These are phyloP conservation scores for Andrena praecox DNA, from an alignment of 2,888 invertebrate genomes.

Conservation along the genomic window DNA sequence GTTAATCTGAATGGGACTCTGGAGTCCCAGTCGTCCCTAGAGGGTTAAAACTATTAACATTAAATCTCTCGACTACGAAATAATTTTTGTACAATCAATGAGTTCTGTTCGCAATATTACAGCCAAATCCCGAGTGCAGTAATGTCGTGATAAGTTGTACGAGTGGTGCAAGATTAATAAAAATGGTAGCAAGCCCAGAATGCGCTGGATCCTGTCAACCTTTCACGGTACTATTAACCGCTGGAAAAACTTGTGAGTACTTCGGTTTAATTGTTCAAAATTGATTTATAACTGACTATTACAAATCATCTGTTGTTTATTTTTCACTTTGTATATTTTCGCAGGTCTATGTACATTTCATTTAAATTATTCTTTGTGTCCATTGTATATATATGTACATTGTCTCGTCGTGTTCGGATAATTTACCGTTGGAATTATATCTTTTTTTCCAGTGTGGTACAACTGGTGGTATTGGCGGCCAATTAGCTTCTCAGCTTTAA, in stretches of 20 bases:
- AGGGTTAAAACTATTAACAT: neutral
- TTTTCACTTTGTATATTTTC: neutral
- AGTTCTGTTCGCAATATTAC: slow-evolving; percentile 40
- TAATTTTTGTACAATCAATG: neutral
- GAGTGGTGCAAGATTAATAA: slow-evolving; percentile 90
- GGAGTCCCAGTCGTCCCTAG: no score
- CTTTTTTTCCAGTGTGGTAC: slow-evolving; percentile 88
- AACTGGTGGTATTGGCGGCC: slow-evolving; percentile 95
- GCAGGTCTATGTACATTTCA: slow-evolving; percentile 8
- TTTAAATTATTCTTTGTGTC: slow-evolving; percentile 1
- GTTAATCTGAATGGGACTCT: no score
- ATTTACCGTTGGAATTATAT: neutral
- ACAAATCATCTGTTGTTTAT: neutral
- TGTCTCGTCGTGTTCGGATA: neutral
- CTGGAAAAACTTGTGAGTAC: slow-evolving; percentile 90
- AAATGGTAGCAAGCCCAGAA: slow-evolving; percentile 91
- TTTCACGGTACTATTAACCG: slow-evolving; percentile 90
- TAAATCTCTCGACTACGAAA: neutral
- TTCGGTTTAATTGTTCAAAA: neutral
- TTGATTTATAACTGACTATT: neutral
- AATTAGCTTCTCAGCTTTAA: slow-evolving; percentile 87
- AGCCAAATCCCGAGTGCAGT: slow-evolving; percentile 93
- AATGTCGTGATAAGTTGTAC: slow-evolving; percentile 91
- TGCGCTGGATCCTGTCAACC: slow-evolving; percentile 91
- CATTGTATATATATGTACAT: slow-evolving; percentile 1